phyloP scores from a whole-genome alignment of 2,888 invertebrate species.

The Diabrotica balteata region DNA sequence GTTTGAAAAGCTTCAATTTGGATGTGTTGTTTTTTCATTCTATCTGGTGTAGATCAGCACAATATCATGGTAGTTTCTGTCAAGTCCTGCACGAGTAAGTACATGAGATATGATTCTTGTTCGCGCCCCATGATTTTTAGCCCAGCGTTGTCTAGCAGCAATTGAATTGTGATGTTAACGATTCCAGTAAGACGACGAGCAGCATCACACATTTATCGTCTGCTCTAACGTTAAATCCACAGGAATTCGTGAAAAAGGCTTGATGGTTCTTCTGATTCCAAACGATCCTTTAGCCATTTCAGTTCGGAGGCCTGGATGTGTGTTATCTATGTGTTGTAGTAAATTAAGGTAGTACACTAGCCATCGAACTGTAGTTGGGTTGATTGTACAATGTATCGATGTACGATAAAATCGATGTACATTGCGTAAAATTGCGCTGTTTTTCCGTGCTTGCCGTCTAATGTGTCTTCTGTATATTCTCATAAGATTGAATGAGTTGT shows the following conservation, averaged over 20 bases:
- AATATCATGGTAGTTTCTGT: constrained; percentile 20
- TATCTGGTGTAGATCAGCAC: too few relatives aligned
- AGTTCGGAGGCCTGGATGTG: too few relatives aligned
- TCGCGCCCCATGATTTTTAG: too few relatives aligned
- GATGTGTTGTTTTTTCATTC: too few relatives aligned
- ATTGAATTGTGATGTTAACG: constrained; percentile 27
- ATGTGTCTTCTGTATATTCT: constrained; percentile 37
- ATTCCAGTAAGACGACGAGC: constrained; percentile 6
- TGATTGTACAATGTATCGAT: constrained; percentile 40
- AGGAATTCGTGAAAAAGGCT: too few relatives aligned
- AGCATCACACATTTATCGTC: constrained; percentile 39
- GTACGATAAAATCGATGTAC: constrained; percentile 37
- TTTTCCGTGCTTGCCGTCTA: too few relatives aligned
- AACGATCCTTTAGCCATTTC: too few relatives aligned
- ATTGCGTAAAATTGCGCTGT: too few relatives aligned
- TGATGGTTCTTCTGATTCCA: too few relatives aligned
- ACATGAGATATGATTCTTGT: too few relatives aligned
- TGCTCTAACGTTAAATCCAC: constrained; percentile 39
- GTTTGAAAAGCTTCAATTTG: too few relatives aligned
- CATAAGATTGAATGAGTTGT: constrained; percentile 36
- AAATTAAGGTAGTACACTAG: constrained; percentile 27
- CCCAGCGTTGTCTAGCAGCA: constrained; percentile 31
- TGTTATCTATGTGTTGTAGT: too few relatives aligned
- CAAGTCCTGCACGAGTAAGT: constrained; percentile 11
- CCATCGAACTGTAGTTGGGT: constrained; percentile 34